A percentile compares a stretch with the other conserved stretches of the same genome.
These are phyloP conservation scores for Pristionchus arcanus DNA, from an alignment of 2,888 invertebrate genomes.

Conservation along the genomic window DNA sequence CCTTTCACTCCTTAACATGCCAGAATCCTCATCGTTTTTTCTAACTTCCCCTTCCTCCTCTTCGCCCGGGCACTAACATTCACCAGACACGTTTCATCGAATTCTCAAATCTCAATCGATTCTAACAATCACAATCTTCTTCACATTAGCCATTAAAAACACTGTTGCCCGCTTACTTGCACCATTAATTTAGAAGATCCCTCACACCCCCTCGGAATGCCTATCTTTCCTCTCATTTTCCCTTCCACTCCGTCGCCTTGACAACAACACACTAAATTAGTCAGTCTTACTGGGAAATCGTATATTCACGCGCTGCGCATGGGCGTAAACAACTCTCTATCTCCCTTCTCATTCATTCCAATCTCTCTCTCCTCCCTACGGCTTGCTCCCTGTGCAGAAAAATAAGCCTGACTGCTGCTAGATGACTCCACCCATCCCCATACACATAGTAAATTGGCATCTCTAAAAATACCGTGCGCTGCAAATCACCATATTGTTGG, in stretches of 20 bases:
- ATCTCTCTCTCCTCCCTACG: neutral
- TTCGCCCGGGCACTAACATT: too few relatives aligned
- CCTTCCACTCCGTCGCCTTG: neutral
- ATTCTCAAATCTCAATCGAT: too few relatives aligned
- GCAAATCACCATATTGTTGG: too few relatives aligned
- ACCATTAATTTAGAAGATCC: too few relatives aligned
- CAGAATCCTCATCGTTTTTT: too few relatives aligned
- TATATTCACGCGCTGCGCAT: neutral
- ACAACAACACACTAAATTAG: constrained; percentile 6
- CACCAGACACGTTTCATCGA: too few relatives aligned
- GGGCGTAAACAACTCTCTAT: neutral
- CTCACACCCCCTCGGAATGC: neutral
- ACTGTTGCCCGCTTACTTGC: too few relatives aligned
- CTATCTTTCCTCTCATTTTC: neutral
- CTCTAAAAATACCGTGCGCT: neutral
- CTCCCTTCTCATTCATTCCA: neutral
- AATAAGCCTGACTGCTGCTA: neutral
- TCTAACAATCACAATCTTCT: too few relatives aligned
- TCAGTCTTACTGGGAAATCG: constrained; percentile 10
- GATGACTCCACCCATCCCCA: neutral
- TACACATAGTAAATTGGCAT: neutral
- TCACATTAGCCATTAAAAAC: too few relatives aligned
- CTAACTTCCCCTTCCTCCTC: too few relatives aligned
- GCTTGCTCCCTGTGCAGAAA: neutral
- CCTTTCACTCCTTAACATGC: too few relatives aligned